Conservation (phyloP, 1,140 invertebrate species). For the Eurosta solidaginis region DNA sequence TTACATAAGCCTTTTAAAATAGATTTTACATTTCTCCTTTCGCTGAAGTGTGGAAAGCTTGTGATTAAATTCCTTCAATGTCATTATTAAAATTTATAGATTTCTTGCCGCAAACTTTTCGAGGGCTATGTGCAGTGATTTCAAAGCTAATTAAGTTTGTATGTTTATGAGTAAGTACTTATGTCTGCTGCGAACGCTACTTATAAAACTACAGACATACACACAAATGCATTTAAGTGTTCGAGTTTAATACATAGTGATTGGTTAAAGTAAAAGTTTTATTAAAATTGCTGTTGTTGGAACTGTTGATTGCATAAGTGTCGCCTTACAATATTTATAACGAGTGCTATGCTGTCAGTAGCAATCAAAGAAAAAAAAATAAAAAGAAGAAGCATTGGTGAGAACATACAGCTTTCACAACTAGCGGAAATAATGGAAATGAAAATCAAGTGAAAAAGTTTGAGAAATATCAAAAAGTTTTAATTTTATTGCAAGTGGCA, state of each 20-base stretch:
- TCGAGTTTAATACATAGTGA: neutral
- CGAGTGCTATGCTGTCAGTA: neutral
- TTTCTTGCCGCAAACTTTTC: neutral
- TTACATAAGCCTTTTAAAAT: too few species aligned
- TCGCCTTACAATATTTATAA: constrained; percentile 9
- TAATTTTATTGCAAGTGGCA: neutral
- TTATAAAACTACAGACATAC: too few species aligned
- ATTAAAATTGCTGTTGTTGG: neutral
- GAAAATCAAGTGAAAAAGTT: constrained; percentile 8
- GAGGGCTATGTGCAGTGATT: neutral
- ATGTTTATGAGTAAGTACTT: neutral
- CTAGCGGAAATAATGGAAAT: constrained; percentile 2
- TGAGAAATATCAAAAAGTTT: neutral
- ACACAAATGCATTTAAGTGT: too few species aligned
- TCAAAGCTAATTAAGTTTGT: constrained; percentile 12
- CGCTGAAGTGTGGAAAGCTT: neutral
- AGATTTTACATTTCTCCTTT: neutral
- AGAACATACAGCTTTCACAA: neutral
- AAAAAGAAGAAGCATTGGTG: too few species aligned
- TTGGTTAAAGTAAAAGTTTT: constrained; percentile 7
- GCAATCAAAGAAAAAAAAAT: neutral
- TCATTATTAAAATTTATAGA: constrained; percentile 24
- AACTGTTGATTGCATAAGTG: constrained; percentile 16
- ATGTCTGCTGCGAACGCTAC: too few species aligned
- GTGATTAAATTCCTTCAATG: constrained; percentile 19